Conservation (phyloP, 2,888 invertebrate genomes). For the Drosophila gaucha region DNA sequence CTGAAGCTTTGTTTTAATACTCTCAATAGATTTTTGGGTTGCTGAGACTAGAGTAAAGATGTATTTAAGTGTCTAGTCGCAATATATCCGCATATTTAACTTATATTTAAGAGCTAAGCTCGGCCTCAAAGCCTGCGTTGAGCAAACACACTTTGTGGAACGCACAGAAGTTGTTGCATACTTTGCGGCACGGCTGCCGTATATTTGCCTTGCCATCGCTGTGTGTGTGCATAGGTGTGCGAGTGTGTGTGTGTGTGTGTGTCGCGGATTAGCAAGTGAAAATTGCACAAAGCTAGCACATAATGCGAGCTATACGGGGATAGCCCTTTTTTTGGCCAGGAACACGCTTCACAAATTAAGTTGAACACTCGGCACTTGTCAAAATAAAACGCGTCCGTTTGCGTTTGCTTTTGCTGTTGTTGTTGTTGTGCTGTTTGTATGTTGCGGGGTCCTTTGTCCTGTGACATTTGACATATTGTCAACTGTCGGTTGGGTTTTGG, state of each 20-base stretch:
- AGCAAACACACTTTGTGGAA: constrained; percentile 52
- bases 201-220: constrained; percentile 24
- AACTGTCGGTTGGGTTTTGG: constrained; percentile 53
- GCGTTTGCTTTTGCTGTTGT: no score
- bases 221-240: constrained; percentile 1
- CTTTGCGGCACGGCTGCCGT: constrained; percentile 43
- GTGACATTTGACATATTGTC: constrained; percentile 83
- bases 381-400: constrained; percentile 76
- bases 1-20: not conserved
- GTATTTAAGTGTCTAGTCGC: constrained; percentile 21
- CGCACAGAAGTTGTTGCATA: constrained; percentile 54
- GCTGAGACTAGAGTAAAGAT: not conserved
- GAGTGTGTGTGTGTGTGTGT: constrained; percentile 41
- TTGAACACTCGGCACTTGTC: constrained; percentile 83
- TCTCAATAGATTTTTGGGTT: not conserved
- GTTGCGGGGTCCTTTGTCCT: constrained; percentile 51
- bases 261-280: constrained; percentile 65
- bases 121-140: constrained; percentile 45
- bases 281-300: constrained; percentile 55
- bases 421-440: constrained; percentile 26
- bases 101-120: constrained; percentile 53
- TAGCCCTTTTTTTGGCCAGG: constrained; percentile 58
- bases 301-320: constrained; percentile 31
- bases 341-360: constrained; percentile 75
- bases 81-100: constrained; percentile 58